Percentiles rank a stretch among this genome's conserved stretches.
Evolutionary conservation across 2,797 vertebrate species (phyloP).

Genomic region (Tympanoctomys barrerae): DNA sequence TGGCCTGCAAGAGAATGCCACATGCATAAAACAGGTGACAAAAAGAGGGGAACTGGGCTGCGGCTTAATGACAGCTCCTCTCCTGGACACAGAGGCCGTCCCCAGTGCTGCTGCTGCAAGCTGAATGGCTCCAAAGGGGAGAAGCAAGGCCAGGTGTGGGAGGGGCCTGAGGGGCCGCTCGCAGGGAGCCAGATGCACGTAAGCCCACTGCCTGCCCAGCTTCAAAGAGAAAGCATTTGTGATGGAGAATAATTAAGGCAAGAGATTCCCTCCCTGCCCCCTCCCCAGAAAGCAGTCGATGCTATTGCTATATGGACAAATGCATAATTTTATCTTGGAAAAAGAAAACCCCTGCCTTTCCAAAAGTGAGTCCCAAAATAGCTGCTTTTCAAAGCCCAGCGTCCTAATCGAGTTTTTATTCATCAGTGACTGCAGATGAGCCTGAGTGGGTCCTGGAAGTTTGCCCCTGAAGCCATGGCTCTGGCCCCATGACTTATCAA

Average conservation of each 20-base stretch:
- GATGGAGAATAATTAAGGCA: conserved; percentile 11
- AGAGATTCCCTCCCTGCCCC: conserved; percentile 14
- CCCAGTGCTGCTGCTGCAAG: background rate
- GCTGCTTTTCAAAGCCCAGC: conserved; percentile 30
- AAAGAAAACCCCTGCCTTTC: conserved; percentile 59
- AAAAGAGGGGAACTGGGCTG: background rate
- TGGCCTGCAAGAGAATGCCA: conserved; percentile 62
- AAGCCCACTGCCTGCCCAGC: background rate
- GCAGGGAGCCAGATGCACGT: background rate
- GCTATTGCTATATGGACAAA: conserved; percentile 46
- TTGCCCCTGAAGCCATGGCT: conserved; percentile 4
- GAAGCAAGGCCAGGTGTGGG: background rate
- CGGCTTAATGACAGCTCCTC: background rate
- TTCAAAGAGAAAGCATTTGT: conserved; percentile 58
- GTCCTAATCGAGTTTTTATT: conserved; percentile 60
- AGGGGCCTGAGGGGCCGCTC: background rate
- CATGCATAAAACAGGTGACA: conserved; percentile 55
- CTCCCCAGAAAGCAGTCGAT: background rate
- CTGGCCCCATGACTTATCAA: conserved; percentile 14
- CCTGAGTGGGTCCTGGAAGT: background rate
- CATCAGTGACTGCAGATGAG: conserved; percentile 46
- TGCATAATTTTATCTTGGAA: conserved; percentile 54
- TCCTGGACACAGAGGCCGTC: background rate
- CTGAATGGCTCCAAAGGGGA: background rate
- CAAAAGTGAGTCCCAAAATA: conserved; percentile 59